A percentile compares a stretch with the other conserved stretches of the same genome.
Conservation (phyloP, 2,888 invertebrate genomes). For the Andrena bicolor region DNA sequence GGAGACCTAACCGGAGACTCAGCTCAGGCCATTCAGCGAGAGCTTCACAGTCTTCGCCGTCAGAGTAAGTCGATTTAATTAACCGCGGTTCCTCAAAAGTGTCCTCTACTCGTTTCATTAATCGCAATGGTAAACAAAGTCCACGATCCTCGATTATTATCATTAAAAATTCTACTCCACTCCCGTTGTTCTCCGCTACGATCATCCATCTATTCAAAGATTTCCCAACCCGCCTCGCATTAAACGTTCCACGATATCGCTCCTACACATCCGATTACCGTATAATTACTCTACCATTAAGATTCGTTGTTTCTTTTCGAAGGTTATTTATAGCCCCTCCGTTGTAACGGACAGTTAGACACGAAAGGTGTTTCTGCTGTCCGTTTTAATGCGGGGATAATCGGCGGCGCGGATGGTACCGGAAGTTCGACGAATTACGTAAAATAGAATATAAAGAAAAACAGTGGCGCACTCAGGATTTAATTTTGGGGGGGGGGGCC, state of each 20-base stretch:
- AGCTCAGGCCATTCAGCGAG: too few species aligned
- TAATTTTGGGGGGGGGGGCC: too few species aligned
- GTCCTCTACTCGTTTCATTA: too few species aligned
- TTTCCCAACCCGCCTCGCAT: neutral
- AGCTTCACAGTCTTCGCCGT: too few species aligned
- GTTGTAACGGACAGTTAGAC: slow-evolving; percentile 39
- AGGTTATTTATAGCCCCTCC: slow-evolving; percentile 8
- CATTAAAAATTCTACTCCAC: too few species aligned
- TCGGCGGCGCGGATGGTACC: slow-evolving; percentile 23
- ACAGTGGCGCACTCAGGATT: too few species aligned
- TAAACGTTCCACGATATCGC: slow-evolving; percentile 13
- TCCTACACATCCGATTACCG: slow-evolving; percentile 32
- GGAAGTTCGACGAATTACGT: slow-evolving; percentile 42
- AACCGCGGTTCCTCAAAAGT: too few species aligned
- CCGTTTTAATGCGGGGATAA: slow-evolving; percentile 23
- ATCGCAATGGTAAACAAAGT: too few species aligned
- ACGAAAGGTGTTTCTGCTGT: slow-evolving; percentile 31
- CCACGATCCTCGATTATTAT: too few species aligned
- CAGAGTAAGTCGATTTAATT: too few species aligned
- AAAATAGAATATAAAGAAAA: slow-evolving; percentile 53
- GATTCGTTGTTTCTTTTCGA: neutral
- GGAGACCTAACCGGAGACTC: too few species aligned
- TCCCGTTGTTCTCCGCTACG: too few species aligned
- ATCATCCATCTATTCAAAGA: neutral
- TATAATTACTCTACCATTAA: slow-evolving; percentile 18